Conservation (phyloP, 2,113 vertebrate species). For the Tragelaphus imberbis region DNA sequence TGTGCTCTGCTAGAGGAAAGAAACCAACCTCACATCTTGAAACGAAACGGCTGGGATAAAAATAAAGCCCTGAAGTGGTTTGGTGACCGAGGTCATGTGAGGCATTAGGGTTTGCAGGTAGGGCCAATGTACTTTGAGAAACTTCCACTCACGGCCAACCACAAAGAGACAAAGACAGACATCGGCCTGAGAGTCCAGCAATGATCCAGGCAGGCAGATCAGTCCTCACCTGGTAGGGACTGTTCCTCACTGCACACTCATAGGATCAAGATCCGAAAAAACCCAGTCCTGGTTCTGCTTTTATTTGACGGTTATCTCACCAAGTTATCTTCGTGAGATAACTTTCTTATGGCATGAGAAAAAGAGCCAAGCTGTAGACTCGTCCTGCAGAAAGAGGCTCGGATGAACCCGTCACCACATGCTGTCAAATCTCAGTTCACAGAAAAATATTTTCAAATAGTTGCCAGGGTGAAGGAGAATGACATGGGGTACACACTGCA, state of each 20-base stretch:
- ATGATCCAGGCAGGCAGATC: slow-evolving; percentile 32
- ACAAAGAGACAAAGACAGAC: slow-evolving; percentile 59
- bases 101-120: slow-evolving; percentile 55
- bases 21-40: slow-evolving; percentile 76
- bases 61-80: slow-evolving; percentile 81
- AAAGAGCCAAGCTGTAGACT: not conserved
- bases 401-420: not conserved
- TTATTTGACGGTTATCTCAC: slow-evolving; percentile 64
- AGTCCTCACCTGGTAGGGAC: slow-evolving; percentile 44
- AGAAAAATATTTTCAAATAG: not conserved
- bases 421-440: not conserved
- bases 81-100: slow-evolving; percentile 79
- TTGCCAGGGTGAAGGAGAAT: not conserved
- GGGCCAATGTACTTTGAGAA: slow-evolving; percentile 62
- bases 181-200: not conserved
- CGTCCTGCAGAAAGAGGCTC: not conserved
- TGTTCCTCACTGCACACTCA: slow-evolving; percentile 46
- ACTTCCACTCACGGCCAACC: slow-evolving; percentile 68
- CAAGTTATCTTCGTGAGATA: not conserved
- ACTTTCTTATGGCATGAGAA: slow-evolving; percentile 50
- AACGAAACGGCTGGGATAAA: slow-evolving; percentile 75
- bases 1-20: slow-evolving; percentile 72
- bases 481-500: not conserved
- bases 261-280: slow-evolving; percentile 55
- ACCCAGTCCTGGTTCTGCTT: slow-evolving; percentile 53